Base-by-base conservation (phyloP, 2,888 invertebrate genomes). In the Dolichomitus sp. region DNA sequence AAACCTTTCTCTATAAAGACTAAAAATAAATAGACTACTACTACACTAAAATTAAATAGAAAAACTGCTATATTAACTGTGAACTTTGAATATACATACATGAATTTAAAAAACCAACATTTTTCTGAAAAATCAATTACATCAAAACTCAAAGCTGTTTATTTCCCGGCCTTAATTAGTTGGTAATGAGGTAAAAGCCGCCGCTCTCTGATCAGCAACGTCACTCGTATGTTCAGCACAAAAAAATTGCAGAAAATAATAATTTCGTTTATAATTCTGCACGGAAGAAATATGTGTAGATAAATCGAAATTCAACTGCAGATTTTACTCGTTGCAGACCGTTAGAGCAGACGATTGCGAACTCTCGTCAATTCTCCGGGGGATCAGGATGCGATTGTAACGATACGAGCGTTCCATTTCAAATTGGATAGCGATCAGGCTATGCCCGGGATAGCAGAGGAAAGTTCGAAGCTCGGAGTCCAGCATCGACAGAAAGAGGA, bases 331-430 rank as follows among this genome's bases (percentile, higher is more conserved):
- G 37, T 11, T 17, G 37, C 4, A 61, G 17, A 40, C 59, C 19
- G 11, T 27, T 37, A 61, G 17, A 37, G 37, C 45, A 17, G 17
- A 42, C 40, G 33, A 59, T 33, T 45, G 59, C 45, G 33, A 73
- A 77, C 77, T 77, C 54, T 73, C 81, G 77, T 81, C 73, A 54
- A 81, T 81, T 78, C 69, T 61, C 73, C 73, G 27, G 40, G 66
- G 77, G 73, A 77, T 81, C 81, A 69, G 77, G 69, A 81, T 77
- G 68, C 81, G 77, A 81, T 81, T 73, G 77, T 77, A 81, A 81
- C 77, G 72, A 81, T 81, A 81, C 81, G 65, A 68, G 50, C 68
- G 61, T 73, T 59, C 52, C 54, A 57, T 82, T 82, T 78, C 73
- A 78, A 82, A 82, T 78, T 82, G 81, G 81, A 82, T 78, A 63